Conservation (phyloP, 2,797 vertebrate species). For the Malacoctenus gilli region DNA sequence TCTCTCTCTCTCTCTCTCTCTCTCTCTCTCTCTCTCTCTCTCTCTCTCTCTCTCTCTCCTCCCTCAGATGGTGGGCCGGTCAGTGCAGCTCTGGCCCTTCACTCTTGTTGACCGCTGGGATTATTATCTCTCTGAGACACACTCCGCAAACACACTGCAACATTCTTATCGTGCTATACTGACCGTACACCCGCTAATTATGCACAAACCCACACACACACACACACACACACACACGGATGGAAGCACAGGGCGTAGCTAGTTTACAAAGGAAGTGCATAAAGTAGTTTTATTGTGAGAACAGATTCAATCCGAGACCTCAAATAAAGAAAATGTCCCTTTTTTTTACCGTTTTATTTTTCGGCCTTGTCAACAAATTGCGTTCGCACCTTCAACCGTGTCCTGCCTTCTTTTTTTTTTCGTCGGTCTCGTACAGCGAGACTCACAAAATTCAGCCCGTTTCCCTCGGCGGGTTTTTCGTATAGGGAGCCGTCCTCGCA, state of each 20-base stretch:
- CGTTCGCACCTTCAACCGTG: slow-evolving; percentile 2
- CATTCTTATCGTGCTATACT: slow-evolving; percentile 69
- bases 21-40: slow-evolving; percentile 33
- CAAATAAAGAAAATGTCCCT: slow-evolving; percentile 16
- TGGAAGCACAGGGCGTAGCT: slow-evolving; percentile 23
- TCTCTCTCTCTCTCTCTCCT: slow-evolving; percentile 34
- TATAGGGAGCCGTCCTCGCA: slow-evolving; percentile 8
- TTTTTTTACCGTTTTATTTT: slow-evolving; percentile 22
- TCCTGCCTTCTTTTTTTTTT: background rate
- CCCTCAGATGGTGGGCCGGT: slow-evolving; percentile 72
- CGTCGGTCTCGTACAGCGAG: slow-evolving; percentile 4
- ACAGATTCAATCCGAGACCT: slow-evolving; percentile 28
- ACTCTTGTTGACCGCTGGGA: slow-evolving; percentile 78
- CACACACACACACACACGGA: slow-evolving; percentile 14
- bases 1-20: slow-evolving; percentile 56
- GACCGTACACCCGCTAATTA: slow-evolving; percentile 49
- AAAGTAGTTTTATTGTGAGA: slow-evolving; percentile 39
- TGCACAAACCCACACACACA: slow-evolving; percentile 22
- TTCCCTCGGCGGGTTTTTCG: slow-evolving; percentile 16
- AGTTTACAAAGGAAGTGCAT: slow-evolving; percentile 61
- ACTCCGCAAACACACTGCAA: slow-evolving; percentile 73
- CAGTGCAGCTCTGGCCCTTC: slow-evolving; percentile 71
- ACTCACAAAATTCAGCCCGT: slow-evolving; percentile 3
- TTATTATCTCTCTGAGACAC: slow-evolving; percentile 78
- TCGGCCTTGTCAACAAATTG: slow-evolving; percentile 6